Conservation (phyloP, 2,113 vertebrate species). For the Gobio gobio region DNA sequence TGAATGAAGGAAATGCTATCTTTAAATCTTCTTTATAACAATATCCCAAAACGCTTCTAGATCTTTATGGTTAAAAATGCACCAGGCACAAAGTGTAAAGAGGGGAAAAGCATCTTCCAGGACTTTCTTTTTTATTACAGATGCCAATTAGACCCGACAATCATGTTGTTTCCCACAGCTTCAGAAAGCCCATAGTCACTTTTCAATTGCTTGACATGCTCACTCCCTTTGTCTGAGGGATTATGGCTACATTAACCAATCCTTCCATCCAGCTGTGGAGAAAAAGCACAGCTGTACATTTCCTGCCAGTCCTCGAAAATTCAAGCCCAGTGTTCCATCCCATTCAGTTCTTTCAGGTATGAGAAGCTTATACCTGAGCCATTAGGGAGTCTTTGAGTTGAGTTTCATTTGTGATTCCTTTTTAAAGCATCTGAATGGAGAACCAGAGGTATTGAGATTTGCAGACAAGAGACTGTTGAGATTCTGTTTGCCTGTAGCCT, state of each 20-base stretch:
- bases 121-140: neutral
- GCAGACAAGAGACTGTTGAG: neutral
- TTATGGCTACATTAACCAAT: slow-evolving; percentile 27
- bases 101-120: neutral
- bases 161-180: slow-evolving; percentile 26
- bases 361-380: neutral
- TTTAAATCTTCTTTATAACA: slow-evolving; percentile 25
- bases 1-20: neutral
- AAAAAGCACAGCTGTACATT: slow-evolving; percentile 27
- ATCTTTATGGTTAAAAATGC: slow-evolving; percentile 27
- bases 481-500: neutral
- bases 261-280: slow-evolving; percentile 19
- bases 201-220: neutral
- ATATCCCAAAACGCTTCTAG: neutral
- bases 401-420: slow-evolving; percentile 15
- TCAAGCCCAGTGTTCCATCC: neutral
- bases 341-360: neutral
- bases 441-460: neutral
- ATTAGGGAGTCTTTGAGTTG: neutral
- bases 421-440: slow-evolving; percentile 25
- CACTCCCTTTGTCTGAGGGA: slow-evolving; percentile 5
- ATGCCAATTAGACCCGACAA: slow-evolving; percentile 18
- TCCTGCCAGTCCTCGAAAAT: neutral
- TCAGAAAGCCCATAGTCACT: slow-evolving; percentile 11
- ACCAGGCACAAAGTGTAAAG: neutral